Evolutionary conservation across 2,113 vertebrate species (phyloP).

Genomic region (Pollachius pollachius): DNA sequence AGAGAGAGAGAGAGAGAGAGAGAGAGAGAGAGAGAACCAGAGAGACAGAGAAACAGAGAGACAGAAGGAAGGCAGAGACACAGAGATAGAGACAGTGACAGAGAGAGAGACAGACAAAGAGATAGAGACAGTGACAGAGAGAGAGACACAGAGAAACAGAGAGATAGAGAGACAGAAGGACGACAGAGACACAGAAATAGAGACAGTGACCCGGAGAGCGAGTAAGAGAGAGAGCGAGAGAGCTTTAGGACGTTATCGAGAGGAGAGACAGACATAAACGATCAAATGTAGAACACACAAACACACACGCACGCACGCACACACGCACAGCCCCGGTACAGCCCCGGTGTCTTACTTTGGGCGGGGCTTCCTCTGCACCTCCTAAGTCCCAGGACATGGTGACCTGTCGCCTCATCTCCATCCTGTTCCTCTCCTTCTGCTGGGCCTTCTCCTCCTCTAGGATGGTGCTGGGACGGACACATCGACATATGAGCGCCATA

Average conservation of each 20-base stretch:
- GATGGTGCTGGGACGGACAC: slow-evolving; percentile 80
- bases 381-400: slow-evolving; percentile 94
- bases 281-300: too few relatives aligned
- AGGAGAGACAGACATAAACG: too few relatives aligned
- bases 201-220: background rate
- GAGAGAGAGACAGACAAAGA: background rate
- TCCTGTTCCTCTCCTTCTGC: slow-evolving; percentile 93
- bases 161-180: too few relatives aligned
- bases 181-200: too few relatives aligned
- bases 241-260: too few relatives aligned
- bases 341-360: slow-evolving; percentile 81
- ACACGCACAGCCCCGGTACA: background rate
- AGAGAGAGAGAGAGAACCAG: too few relatives aligned
- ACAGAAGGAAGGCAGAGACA: too few relatives aligned
- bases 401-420: slow-evolving; percentile 95
- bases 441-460: slow-evolving; percentile 95
- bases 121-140: too few relatives aligned
- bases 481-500: background rate
- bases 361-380: slow-evolving; percentile 93
- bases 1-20: too few relatives aligned
- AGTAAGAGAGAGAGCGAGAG: background rate
- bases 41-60: too few relatives aligned
- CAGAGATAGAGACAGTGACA: too few relatives aligned
- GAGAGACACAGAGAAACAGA: too few relatives aligned
- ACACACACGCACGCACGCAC: background rate